These are phyloP conservation scores for Brachionichthys hirsutus DNA, from an alignment of 2,113 vertebrate species.

Conservation along the genomic window DNA sequence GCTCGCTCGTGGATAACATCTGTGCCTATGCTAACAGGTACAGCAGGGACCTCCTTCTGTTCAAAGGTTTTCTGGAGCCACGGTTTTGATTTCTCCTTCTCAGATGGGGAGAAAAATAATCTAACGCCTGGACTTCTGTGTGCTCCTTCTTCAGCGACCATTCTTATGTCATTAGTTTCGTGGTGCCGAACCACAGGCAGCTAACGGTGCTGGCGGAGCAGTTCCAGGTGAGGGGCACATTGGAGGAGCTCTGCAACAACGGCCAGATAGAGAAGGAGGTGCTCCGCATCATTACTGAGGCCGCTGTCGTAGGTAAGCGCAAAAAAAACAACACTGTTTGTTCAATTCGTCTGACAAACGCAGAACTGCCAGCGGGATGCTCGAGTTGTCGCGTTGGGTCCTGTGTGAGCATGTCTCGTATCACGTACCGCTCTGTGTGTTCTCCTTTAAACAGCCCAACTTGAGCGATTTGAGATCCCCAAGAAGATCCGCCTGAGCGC, in stretches of 20 bases:
- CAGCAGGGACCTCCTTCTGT: neutral
- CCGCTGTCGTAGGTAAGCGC: constrained; percentile 86
- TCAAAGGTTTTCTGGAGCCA: neutral
- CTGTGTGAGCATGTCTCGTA: no score
- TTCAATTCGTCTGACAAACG: neutral
- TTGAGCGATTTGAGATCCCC: constrained; percentile 97
- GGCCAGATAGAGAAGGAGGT: constrained; percentile 89
- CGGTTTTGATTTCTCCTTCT: neutral
- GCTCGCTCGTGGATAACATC: constrained; percentile 93
- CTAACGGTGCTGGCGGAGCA: constrained; percentile 84
- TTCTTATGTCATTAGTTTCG: constrained; percentile 95
- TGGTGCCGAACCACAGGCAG: constrained; percentile 97
- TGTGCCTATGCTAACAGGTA: constrained; percentile 98
- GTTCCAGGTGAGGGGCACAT: constrained; percentile 82
- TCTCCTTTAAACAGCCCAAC: constrained; percentile 77
- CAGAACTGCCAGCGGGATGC: neutral
- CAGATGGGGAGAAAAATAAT: neutral
- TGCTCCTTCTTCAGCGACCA: constrained; percentile 80
- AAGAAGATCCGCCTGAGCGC: constrained; percentile 92
- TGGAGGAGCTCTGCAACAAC: constrained; percentile 92
- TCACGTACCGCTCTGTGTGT: neutral
- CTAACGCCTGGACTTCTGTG: neutral
- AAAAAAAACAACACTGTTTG: neutral
- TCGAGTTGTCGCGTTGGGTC: no score
- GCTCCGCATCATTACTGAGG: constrained; percentile 87